These are phyloP conservation scores for Heterotilapia buettikoferi DNA, from an alignment of 2,113 vertebrate species.

Conservation along the genomic window DNA sequence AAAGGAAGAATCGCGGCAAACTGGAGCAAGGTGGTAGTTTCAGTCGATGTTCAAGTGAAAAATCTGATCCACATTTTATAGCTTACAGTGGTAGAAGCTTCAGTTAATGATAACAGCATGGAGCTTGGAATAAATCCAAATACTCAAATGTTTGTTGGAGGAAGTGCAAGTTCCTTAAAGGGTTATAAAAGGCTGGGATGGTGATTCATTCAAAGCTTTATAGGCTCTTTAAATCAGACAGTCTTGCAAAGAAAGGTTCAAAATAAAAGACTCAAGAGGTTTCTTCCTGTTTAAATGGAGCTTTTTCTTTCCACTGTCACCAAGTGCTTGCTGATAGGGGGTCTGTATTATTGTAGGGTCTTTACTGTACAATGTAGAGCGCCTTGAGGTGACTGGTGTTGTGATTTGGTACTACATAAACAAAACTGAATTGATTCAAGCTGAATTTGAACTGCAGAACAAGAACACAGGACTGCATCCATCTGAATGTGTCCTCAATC, in stretches of 20 bases:
- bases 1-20: not conserved
- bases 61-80: not conserved
- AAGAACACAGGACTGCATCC: not conserved
- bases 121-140: not conserved
- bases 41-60: not conserved
- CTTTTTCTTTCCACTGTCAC: not conserved
- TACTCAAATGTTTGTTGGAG: not conserved
- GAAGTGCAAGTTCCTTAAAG: not conserved
- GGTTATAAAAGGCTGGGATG: not conserved
- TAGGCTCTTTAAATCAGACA: not conserved
- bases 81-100: not conserved
- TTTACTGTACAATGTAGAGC: not conserved
- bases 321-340: not conserved
- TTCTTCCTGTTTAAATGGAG: not conserved
- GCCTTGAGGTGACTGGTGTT: not conserved
- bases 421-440: not conserved
- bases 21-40: not conserved
- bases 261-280: not conserved
- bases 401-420: not conserved
- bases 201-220: not conserved
- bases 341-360: not conserved
- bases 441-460: not conserved
- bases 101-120: too few species aligned
- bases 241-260: not conserved
- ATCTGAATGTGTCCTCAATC: not conserved